Evolutionary conservation across 2,113 vertebrate genomes (phyloP).

Genomic region (Daboia siamensis): DNA sequence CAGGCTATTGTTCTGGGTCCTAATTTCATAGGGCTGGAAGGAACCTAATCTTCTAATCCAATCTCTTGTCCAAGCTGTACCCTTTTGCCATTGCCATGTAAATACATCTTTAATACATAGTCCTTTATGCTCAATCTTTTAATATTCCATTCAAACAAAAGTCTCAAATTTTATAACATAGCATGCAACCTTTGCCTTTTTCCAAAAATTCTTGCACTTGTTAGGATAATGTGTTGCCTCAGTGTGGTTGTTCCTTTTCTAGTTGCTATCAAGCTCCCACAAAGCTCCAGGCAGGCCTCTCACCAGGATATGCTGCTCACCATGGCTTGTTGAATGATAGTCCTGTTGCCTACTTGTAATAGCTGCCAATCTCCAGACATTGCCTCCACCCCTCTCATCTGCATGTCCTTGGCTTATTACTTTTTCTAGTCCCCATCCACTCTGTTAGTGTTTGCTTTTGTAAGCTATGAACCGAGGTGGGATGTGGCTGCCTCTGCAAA

Average conservation of each 20-base stretch:
- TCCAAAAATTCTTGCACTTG: not conserved
- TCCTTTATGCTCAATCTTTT: not conserved
- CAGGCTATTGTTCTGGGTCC: not conserved
- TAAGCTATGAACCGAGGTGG: not conserved
- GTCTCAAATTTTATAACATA: not conserved
- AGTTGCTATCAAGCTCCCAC: not conserved
- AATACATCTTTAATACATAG: not conserved
- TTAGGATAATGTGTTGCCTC: not conserved
- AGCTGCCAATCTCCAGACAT: not conserved
- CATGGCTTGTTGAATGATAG: not conserved
- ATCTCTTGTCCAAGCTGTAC: not conserved
- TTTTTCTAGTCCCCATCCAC: not conserved
- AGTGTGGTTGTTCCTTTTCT: not conserved
- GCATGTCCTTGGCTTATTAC: not conserved
- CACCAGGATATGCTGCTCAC: not conserved
- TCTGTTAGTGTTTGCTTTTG: not conserved
- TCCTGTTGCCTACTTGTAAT: not conserved
- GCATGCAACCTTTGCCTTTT: not conserved
- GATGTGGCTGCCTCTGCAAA: not conserved
- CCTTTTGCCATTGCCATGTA: not conserved
- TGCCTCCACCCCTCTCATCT: not conserved
- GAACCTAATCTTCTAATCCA: not conserved
- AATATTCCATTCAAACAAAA: not conserved
- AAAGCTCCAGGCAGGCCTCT: not conserved
- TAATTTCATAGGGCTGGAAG: not conserved